A percentile compares a stretch with the other conserved stretches of the same genome.
These are phyloP conservation scores for Scaptomyza hsui DNA, from an alignment of 1,140 invertebrate species.

Conservation along the genomic window DNA sequence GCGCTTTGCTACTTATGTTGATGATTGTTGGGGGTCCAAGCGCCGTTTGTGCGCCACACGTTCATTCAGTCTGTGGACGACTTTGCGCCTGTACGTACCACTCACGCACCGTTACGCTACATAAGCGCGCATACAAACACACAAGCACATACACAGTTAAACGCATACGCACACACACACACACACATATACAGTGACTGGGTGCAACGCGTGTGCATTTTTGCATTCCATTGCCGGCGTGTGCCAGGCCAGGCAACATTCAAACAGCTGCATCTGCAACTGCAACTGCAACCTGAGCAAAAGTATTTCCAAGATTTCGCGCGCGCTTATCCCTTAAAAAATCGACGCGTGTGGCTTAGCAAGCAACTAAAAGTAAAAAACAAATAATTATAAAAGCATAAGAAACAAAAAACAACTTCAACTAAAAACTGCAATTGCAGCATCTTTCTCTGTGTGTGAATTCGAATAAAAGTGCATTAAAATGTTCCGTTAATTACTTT, in stretches of 20 bases:
- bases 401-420: conserved; percentile 16
- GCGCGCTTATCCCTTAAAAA: conserved; percentile 38
- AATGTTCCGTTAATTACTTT: conserved; percentile 30
- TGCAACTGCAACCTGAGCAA: conserved; percentile 35
- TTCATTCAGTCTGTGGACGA: conserved; percentile 78
- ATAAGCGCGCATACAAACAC: conserved; percentile 36
- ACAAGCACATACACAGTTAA: conserved; percentile 7
- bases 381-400: conserved; percentile 7
- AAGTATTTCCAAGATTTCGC: conserved; percentile 46
- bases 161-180: conserved; percentile 13
- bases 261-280: conserved; percentile 38
- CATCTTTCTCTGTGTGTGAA: conserved; percentile 7
- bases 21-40: conserved; percentile 80
- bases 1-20: conserved; percentile 75
- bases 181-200: too few species aligned
- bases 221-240: conserved; percentile 66
- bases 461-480: conserved; percentile 15
- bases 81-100: conserved; percentile 79
- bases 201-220: conserved; percentile 42
- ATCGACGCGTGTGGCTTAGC: conserved; percentile 53
- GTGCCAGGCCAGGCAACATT: conserved; percentile 52
- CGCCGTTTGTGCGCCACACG: conserved; percentile 79
- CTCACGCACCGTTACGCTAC: conserved; percentile 50
- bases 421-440: conserved; percentile 27
- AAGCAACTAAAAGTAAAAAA: conserved; percentile 13